These are phyloP conservation scores for Diabrotica balteata DNA, from an alignment of 2,888 invertebrate species.

Conservation along the genomic window DNA sequence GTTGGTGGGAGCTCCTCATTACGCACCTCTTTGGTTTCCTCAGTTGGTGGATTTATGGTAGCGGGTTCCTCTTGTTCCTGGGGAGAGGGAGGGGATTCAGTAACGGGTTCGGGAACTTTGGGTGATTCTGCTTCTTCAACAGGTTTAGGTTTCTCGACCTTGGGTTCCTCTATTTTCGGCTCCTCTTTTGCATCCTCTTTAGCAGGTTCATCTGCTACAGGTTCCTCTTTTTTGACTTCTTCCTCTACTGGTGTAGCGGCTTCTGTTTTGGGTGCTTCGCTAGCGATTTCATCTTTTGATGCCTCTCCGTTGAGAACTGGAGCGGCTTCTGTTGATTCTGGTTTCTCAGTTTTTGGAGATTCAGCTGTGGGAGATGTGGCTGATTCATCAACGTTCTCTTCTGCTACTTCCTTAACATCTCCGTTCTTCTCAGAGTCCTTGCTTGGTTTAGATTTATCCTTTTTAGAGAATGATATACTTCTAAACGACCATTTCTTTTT, in stretches of 20 bases:
- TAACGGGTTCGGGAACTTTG: constrained; percentile 40
- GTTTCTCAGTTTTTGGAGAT: constrained; percentile 51
- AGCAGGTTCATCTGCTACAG: constrained; percentile 21
- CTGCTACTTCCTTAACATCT: constrained; percentile 67
- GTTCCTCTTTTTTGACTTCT: constrained; percentile 21
- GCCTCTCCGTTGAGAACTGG: constrained; percentile 44
- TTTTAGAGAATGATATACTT: constrained; percentile 85
- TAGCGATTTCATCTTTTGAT: constrained; percentile 31
- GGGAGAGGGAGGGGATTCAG: constrained; percentile 46
- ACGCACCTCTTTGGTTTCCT: constrained; percentile 64
- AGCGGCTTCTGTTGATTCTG: constrained; percentile 33
- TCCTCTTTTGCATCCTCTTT: constrained; percentile 18
- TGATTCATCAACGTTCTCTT: constrained; percentile 60
- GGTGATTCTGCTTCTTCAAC: constrained; percentile 34
- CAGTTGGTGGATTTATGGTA: constrained; percentile 45
- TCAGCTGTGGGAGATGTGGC: constrained; percentile 52
- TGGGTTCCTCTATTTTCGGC: constrained; percentile 23
- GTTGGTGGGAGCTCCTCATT: constrained; percentile 74
- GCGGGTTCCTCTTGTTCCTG: constrained; percentile 44
- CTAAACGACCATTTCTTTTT: constrained; percentile 92
- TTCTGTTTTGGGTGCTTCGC: constrained; percentile 15
- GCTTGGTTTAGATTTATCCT: constrained; percentile 85
- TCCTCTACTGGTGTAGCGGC: constrained; percentile 29
- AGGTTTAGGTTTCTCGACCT: constrained; percentile 28
- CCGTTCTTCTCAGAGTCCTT: constrained; percentile 70